Evolutionary conservation across 1,140 invertebrate species (phyloP).

Genomic region (Melitaea cinxia): DNA sequence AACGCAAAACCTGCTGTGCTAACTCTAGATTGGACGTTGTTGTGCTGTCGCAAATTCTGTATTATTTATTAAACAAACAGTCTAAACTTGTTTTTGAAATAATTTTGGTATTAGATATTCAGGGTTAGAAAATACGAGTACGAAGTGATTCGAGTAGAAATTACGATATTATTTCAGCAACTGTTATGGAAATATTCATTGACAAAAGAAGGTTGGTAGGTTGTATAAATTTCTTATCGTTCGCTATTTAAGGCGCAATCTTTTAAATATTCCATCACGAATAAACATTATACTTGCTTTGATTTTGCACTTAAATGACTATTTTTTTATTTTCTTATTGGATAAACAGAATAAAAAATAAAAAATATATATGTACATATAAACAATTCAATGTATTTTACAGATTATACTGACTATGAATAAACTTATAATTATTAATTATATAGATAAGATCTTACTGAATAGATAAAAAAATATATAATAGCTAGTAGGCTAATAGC

Average conservation of each 20-base stretch:
- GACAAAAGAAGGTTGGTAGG: constrained; percentile 4
- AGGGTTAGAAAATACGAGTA: background rate
- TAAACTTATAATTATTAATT: no score
- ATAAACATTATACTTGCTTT: background rate
- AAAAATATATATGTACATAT: no score
- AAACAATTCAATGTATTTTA: no score
- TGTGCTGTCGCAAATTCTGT: background rate
- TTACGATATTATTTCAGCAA: background rate
- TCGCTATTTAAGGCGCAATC: background rate
- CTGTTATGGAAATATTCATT: constrained; percentile 6
- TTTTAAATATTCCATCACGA: constrained; percentile 16
- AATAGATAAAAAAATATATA: no score
- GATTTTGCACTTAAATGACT: constrained; percentile 13
- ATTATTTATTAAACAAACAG: background rate
- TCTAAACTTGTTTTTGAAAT: no score
- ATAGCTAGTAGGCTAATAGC: no score
- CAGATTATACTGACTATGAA: no score
- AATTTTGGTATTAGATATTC: background rate
- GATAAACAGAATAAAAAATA: background rate
- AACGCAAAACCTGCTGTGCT: background rate
- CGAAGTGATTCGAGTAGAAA: no score
- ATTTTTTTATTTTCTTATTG: constrained; percentile 1
- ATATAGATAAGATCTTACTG: no score
- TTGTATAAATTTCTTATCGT: constrained; percentile 11
- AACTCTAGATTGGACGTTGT: background rate